These are phyloP conservation scores for Cataglyphis rosenhaueri DNA, from an alignment of 2,888 invertebrate genomes.

Conservation along the genomic window DNA sequence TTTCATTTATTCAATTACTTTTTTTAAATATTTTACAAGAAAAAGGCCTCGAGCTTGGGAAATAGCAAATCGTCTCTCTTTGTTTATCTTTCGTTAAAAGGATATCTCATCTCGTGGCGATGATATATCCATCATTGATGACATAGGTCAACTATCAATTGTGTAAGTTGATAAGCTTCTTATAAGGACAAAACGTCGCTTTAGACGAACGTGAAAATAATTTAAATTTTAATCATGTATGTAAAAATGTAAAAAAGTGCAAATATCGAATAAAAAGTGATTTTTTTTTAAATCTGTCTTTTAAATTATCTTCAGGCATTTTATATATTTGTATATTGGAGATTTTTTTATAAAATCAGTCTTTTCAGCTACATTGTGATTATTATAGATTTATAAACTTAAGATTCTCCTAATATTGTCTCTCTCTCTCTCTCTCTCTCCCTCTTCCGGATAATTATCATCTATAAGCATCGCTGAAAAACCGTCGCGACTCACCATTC, in stretches of 20 bases:
- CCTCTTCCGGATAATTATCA: not conserved
- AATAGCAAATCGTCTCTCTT: not conserved
- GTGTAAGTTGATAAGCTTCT: constrained; percentile 29
- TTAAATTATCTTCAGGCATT: not conserved
- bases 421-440: not conserved
- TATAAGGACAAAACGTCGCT: not conserved
- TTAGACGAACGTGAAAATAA: not conserved
- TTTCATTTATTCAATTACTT: not conserved
- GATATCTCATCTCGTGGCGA: not conserved
- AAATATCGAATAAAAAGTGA: not conserved
- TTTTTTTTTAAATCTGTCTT: not conserved
- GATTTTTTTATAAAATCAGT: not conserved
- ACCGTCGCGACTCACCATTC: constrained; percentile 25
- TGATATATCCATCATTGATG: constrained; percentile 14
- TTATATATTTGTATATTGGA: too few species aligned
- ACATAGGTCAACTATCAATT: constrained; percentile 12
- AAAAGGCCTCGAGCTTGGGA: not conserved
- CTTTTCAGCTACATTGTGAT: not conserved
- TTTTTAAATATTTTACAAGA: not conserved
- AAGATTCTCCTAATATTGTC: not conserved
- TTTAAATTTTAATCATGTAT: not conserved
- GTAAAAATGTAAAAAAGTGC: not conserved
- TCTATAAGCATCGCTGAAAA: not conserved
- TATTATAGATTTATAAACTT: not conserved
- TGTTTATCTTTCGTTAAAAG: not conserved